A percentile compares a stretch with the other conserved stretches of the same genome.
Conservation (phyloP, 2,113 vertebrate species). For the Lethenteron reissneri region DNA sequence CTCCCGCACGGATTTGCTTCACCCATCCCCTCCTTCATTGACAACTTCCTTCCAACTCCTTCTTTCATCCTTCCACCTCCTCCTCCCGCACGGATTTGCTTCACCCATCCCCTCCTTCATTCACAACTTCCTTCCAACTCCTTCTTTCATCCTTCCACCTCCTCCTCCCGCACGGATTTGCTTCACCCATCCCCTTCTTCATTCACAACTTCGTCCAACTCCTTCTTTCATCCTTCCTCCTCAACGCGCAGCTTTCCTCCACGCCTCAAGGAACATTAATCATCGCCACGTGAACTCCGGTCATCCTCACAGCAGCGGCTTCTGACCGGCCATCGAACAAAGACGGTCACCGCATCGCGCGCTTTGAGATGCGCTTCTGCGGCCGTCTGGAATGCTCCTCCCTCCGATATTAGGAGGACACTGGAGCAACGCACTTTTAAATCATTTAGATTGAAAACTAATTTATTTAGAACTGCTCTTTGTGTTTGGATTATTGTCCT, state of each 20-base stretch:
- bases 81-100: neutral
- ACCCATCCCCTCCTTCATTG: conserved; percentile 4
- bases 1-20: conserved; percentile 11
- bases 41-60: conserved; percentile 8
- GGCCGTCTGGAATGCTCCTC: too few relatives aligned
- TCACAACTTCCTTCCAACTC: conserved; percentile 6
- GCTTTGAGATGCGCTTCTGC: too few relatives aligned
- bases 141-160: neutral
- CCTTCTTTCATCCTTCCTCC: conserved; percentile 8
- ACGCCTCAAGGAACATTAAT: too few relatives aligned
- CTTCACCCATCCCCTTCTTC: neutral
- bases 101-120: neutral
- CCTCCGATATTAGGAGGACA: too few relatives aligned
- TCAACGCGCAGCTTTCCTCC: neutral
- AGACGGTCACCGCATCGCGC: too few relatives aligned
- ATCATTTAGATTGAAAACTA: too few relatives aligned
- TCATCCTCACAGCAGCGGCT: too few relatives aligned
- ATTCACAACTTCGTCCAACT: neutral
- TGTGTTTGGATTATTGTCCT: too few relatives aligned
- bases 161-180: neutral
- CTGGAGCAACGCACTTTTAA: too few relatives aligned
- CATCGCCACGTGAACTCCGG: too few relatives aligned
- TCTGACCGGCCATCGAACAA: too few relatives aligned
- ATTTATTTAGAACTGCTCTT: too few relatives aligned
- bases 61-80: neutral